These are phyloP conservation scores for Adelphocoris suturalis DNA, from an alignment of 2,888 invertebrate species.

Conservation along the genomic window DNA sequence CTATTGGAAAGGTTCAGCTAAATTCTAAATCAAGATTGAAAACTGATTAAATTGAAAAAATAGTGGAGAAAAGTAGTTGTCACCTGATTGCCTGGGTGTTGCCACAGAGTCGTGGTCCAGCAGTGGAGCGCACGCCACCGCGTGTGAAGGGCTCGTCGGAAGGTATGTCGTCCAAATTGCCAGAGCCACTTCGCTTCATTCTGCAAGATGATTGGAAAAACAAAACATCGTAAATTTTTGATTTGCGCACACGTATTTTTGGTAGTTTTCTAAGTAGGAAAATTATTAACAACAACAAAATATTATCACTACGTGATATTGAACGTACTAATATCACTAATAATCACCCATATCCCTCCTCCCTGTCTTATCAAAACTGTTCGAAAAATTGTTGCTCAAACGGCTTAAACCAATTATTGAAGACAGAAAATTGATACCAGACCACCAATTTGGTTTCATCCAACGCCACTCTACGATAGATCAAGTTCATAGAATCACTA, in stretches of 20 bases:
- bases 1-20: background rate
- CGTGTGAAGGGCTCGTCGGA: slow-evolving; percentile 84
- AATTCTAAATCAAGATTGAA: background rate
- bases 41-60: background rate
- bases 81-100: slow-evolving; percentile 70
- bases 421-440: too few species aligned
- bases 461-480: too few species aligned
- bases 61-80: background rate
- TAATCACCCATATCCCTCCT: too few species aligned
- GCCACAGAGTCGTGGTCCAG: slow-evolving; percentile 84
- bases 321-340: too few species aligned
- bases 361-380: too few species aligned
- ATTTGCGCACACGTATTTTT: too few species aligned
- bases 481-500: too few species aligned
- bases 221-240: background rate
- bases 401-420: too few species aligned
- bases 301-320: too few species aligned
- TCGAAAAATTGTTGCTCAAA: too few species aligned
- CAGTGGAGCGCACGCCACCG: slow-evolving; percentile 87
- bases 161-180: slow-evolving; percentile 84
- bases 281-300: too few species aligned
- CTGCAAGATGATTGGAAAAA: slow-evolving; percentile 77
- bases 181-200: slow-evolving; percentile 85
- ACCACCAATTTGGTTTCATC: too few species aligned
- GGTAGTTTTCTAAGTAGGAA: background rate